Percentiles rank a stretch among this genome's conserved stretches.
These are phyloP conservation scores for Acanthisitta chloris DNA, from an alignment of 2,113 vertebrate species.

Conservation along the genomic window DNA sequence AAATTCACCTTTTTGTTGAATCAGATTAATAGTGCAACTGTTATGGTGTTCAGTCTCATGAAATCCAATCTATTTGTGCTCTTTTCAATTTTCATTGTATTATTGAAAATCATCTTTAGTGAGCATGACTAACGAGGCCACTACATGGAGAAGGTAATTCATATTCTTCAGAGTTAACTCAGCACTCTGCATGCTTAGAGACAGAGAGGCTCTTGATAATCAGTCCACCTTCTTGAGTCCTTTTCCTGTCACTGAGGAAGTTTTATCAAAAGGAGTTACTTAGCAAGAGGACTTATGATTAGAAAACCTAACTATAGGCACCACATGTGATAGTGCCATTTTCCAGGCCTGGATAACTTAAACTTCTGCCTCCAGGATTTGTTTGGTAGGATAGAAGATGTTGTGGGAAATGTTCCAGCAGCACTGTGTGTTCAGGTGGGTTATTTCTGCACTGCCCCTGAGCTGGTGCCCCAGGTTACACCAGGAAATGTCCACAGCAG, in stretches of 20 bases:
- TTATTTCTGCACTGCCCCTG: background rate
- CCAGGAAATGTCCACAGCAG: background rate
- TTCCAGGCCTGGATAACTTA: background rate
- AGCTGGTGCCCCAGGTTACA: background rate
- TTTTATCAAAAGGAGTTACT: background rate
- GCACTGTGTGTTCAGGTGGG: fast-evolving
- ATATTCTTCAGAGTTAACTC: background rate
- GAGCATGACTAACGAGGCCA: background rate
- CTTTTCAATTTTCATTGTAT: background rate
- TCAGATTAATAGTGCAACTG: background rate
- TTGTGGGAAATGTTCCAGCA: background rate
- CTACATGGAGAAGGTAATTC: background rate
- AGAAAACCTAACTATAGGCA: background rate
- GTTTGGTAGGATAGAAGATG: background rate
- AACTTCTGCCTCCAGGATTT: background rate
- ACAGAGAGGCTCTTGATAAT: background rate
- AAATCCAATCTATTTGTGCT: constrained; percentile 2
- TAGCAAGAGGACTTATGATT: background rate
- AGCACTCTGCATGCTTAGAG: background rate
- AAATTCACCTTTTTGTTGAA: background rate
- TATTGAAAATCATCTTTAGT: background rate
- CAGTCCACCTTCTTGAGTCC: background rate
- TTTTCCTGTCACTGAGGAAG: background rate
- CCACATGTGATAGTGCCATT: fast-evolving
- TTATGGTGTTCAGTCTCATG: background rate